phyloP scores from a whole-genome alignment of 2,797 vertebrate genomes.

The Microtus agrestis region DNA sequence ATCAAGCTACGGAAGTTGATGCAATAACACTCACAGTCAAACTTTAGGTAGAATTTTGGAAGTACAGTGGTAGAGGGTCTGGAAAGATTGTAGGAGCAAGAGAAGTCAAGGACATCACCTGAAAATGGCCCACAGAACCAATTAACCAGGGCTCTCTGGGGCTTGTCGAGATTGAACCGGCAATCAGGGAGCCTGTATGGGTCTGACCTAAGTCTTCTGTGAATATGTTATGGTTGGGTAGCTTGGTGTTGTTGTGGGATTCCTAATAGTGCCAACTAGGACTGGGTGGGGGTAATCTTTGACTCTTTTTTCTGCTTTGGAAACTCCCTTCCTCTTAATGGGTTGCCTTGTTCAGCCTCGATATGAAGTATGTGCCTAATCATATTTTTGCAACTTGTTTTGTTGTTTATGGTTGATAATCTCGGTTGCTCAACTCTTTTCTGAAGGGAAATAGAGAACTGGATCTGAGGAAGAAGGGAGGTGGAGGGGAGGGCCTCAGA shows the following conservation, averaged over 20 bases:
- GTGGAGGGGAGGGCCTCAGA: too few species aligned
- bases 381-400: neutral
- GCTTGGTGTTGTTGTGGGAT: too few species aligned
- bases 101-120: neutral
- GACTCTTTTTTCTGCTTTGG: too few species aligned
- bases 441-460: neutral
- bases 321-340: too few species aligned
- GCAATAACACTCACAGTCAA: neutral
- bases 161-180: neutral
- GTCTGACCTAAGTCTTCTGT: neutral
- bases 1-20: neutral
- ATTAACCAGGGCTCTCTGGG: neutral
- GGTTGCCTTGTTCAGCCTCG: too few species aligned
- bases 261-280: too few species aligned
- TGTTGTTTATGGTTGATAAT: neutral
- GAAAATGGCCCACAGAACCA: neutral
- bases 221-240: neutral
- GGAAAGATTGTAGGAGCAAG: neutral
- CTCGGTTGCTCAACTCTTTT: too few species aligned
- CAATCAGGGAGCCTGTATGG: neutral
- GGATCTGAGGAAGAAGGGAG: too few species aligned
- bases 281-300: too few species aligned
- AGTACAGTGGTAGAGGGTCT: fast-evolving
- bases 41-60: neutral
- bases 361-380: too few species aligned